phyloP scores from a whole-genome alignment of 2,888 invertebrate species.

The Cylloceria caligata region DNA sequence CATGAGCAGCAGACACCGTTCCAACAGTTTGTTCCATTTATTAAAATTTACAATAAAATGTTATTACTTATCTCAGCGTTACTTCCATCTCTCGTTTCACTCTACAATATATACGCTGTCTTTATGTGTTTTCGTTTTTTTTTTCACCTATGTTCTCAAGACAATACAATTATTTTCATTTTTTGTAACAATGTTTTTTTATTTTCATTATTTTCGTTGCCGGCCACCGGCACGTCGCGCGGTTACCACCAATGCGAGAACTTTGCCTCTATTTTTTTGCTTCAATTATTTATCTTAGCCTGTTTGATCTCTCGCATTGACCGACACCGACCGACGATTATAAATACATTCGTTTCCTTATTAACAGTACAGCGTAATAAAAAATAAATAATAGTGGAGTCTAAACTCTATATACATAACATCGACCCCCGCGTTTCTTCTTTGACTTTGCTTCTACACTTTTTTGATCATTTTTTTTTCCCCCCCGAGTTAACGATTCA shows the following conservation, averaged over 20 bases:
- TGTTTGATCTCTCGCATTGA: slow-evolving; percentile 56
- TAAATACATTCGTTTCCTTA: slow-evolving; percentile 72
- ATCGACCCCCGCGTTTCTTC: slow-evolving; percentile 68
- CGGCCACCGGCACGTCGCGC: slow-evolving; percentile 55
- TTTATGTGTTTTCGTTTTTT: slow-evolving; percentile 28
- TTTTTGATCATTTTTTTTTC: slow-evolving; percentile 36
- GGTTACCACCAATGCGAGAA: slow-evolving; percentile 45
- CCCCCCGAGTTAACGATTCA: slow-evolving; percentile 29
- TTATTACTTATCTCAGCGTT: slow-evolving; percentile 23
- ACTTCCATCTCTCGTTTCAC: slow-evolving; percentile 18
- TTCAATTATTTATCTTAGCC: too few species aligned
- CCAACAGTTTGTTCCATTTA: slow-evolving; percentile 20
- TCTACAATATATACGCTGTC: slow-evolving; percentile 44
- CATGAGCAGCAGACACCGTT: slow-evolving; percentile 27
- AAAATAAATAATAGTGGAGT: slow-evolving; percentile 79
- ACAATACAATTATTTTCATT: slow-evolving; percentile 57
- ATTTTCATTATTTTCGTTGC: slow-evolving; percentile 49
- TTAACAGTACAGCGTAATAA: slow-evolving; percentile 74
- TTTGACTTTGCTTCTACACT: slow-evolving; percentile 48
- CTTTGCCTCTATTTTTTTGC: too few species aligned
- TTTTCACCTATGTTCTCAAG: slow-evolving; percentile 54
- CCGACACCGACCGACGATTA: slow-evolving; percentile 64
- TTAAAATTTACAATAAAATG: slow-evolving; percentile 53
- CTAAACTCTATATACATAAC: slow-evolving; percentile 77
- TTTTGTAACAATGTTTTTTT: slow-evolving; percentile 51